phyloP scores from a whole-genome alignment of 2,113 vertebrate species.

The Charadrius vociferus region DNA sequence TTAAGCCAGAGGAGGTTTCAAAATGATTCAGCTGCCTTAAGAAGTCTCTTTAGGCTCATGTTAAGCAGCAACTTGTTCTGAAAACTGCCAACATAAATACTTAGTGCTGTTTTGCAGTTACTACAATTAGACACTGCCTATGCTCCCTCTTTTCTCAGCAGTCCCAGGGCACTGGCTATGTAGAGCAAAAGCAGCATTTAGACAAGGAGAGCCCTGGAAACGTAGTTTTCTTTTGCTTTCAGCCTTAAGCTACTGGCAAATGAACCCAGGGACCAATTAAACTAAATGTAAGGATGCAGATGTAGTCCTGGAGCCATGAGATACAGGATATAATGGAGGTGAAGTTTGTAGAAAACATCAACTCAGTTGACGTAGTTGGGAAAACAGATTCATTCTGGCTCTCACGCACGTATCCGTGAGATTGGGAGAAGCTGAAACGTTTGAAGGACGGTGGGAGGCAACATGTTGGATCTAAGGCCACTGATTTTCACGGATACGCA shows the following conservation, averaged over 20 bases:
- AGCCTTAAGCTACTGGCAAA: not conserved
- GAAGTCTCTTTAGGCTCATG: not conserved
- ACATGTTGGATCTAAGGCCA: not conserved
- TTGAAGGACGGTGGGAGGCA: not conserved
- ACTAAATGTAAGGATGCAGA: not conserved
- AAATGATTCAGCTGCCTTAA: not conserved
- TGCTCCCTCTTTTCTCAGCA: not conserved
- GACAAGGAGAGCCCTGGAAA: not conserved
- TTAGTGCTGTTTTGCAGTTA: not conserved
- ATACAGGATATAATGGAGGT: not conserved
- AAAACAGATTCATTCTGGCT: not conserved
- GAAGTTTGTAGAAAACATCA: not conserved
- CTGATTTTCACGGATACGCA: not conserved
- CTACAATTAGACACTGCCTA: not conserved
- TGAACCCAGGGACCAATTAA: constrained; percentile 35
- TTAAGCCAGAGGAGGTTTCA: not conserved
- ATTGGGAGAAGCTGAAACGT: not conserved
- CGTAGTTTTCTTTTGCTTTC: not conserved
- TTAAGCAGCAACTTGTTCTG: not conserved
- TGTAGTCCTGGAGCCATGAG: not conserved
- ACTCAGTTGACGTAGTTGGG: not conserved
- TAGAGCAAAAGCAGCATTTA: constrained; percentile 20
- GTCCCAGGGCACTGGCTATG: not conserved
- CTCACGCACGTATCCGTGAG: accelerated
- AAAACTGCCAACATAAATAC: not conserved